Conservation (phyloP, 2,113 vertebrate genomes). For the Saguinus imperator region DNA sequence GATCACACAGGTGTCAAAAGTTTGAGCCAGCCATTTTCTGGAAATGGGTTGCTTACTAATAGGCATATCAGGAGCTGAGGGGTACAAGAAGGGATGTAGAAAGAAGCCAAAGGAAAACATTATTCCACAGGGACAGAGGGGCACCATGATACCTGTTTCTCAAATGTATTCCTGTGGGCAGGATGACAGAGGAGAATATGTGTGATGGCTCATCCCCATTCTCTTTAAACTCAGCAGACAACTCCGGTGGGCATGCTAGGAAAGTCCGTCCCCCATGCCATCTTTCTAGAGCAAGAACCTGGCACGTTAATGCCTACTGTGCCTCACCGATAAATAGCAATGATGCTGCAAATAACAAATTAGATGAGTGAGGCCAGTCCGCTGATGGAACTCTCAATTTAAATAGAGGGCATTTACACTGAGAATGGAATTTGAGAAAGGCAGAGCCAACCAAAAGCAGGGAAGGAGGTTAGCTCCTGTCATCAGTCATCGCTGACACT, state of each 20-base stretch:
- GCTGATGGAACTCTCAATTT: neutral
- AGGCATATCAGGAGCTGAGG: neutral
- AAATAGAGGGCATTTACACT: neutral
- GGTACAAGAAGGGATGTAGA: neutral
- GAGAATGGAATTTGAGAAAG: neutral
- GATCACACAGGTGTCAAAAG: neutral
- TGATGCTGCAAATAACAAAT: neutral
- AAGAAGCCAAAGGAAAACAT: conserved; percentile 14
- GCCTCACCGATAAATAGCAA: neutral
- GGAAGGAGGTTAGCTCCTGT: conserved; percentile 29
- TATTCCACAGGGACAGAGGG: neutral
- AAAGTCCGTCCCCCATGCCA: neutral
- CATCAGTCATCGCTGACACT: neutral
- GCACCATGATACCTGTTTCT: neutral
- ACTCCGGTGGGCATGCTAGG: neutral
- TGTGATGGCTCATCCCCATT: too few species aligned
- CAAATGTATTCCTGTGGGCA: neutral
- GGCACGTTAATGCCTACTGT: neutral
- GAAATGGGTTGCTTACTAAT: neutral
- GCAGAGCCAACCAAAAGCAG: neutral
- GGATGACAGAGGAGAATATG: neutral
- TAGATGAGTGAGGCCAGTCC: neutral
- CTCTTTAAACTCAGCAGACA: neutral
- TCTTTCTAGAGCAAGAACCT: neutral
- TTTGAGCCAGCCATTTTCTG: neutral